These are phyloP conservation scores for Agriopis aurantiaria DNA, from an alignment of 2,888 invertebrate species.

Conservation along the genomic window DNA sequence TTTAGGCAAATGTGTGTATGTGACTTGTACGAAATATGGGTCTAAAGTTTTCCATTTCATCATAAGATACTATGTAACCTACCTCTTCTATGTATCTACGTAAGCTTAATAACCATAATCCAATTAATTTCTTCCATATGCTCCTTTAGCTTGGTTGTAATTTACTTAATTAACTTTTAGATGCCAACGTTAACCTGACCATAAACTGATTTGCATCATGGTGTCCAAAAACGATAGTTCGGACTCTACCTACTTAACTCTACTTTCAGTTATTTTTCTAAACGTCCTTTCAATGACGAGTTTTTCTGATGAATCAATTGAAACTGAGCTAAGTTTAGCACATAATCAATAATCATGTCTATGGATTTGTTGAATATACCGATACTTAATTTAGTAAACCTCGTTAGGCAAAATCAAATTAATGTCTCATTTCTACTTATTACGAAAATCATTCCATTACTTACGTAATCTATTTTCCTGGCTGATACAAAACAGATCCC, in stretches of 20 bases:
- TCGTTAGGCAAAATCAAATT: neutral
- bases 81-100: too few relatives aligned
- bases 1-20: conserved; percentile 74
- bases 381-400: too few relatives aligned
- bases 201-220: too few relatives aligned
- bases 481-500: conserved; percentile 21
- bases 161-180: too few relatives aligned
- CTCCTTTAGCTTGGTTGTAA: too few relatives aligned
- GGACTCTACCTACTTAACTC: too few relatives aligned
- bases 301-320: neutral
- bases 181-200: too few relatives aligned
- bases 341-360: neutral
- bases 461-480: neutral
- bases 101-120: neutral
- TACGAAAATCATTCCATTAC: conserved; percentile 9
- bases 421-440: neutral
- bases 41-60: conserved; percentile 31
- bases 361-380: too few relatives aligned
- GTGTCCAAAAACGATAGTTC: too few relatives aligned
- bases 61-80: neutral
- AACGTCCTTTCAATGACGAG: neutral
- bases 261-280: too few relatives aligned
- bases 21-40: conserved; percentile 27
- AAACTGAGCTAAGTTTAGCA: neutral
- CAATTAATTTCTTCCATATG: too few relatives aligned